Evolutionary conservation across 1,140 invertebrate species (phyloP), one percentile per base, ranked within the genome.

Genomic region (Bombus cullumanus): DNA sequence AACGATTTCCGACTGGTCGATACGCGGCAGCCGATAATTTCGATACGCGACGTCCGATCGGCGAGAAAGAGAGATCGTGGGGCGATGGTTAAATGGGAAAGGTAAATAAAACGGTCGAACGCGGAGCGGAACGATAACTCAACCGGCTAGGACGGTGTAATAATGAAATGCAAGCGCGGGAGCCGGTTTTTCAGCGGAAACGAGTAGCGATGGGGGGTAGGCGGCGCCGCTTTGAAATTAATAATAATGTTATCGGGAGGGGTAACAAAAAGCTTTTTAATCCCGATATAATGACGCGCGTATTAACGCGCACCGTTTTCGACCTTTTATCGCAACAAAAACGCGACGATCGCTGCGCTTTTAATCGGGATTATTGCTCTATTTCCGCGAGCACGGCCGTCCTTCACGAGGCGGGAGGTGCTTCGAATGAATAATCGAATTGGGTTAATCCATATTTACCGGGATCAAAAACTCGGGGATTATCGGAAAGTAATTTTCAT

Each of bases 331-430:
- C 86, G 82, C 74, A 76, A 84, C 81, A 87, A 87, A 87, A 87
- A 87, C 81, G 57, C 39, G 83, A 18, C 79, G 80, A 83, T 74
- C 79, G 79, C 75, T 75, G 69, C 73, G 57, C 85, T 83, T 83
- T 86, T 86, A 86, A 86, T 86, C 85, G 81, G 85, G 81, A 86
- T 86, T 86, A 86, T 83, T 83, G 81, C 81, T 83, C 81, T 83
- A 86, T 86, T 86, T 86, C 85, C 81, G 81, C 73, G 74, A 39
- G 53, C 31, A 34, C 71, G 66, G 22, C 28, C 69, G 39, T 47
- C 12, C 71, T 57, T 22, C 47, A 4, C 34, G 15, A 13, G 39
- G 5, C 3, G 31, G 10, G n/a, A 66, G n/a, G 64, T 10, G n/a
- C 31, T 37, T 57, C 78, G 69, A 71, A 86, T 83, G 73, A 86